These are phyloP conservation scores for Phlogophora meticulosa DNA, from an alignment of 2,888 invertebrate genomes.

Conservation along the genomic window DNA sequence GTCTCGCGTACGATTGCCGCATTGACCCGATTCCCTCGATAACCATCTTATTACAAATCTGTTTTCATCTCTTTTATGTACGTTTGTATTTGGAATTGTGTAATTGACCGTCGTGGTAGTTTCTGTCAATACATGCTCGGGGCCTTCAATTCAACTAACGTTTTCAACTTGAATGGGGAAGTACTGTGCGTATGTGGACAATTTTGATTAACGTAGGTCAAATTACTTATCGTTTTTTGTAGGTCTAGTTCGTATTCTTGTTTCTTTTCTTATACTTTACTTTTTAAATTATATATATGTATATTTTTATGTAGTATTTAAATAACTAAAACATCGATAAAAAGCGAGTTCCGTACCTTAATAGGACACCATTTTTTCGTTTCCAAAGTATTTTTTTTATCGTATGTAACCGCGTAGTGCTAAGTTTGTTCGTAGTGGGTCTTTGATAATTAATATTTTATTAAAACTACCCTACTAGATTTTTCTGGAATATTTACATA, in stretches of 20 bases:
- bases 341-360: too few relatives aligned
- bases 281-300: too few relatives aligned
- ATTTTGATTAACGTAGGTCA: conserved; percentile 6
- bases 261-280: too few relatives aligned
- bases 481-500: too few relatives aligned
- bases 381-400: too few relatives aligned
- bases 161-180: conserved; percentile 25
- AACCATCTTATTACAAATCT: conserved; percentile 44
- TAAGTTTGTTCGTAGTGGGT: too few relatives aligned
- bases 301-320: too few relatives aligned
- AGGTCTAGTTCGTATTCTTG: background rate
- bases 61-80: conserved; percentile 34
- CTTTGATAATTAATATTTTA: too few relatives aligned
- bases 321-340: too few relatives aligned
- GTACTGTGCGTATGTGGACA: background rate
- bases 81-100: conserved; percentile 18
- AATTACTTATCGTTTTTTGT: background rate
- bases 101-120: conserved; percentile 24
- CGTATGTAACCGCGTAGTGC: too few relatives aligned
- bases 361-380: too few relatives aligned
- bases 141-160: conserved; percentile 43
- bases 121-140: conserved; percentile 14
- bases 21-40: conserved; percentile 42
- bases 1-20: conserved; percentile 28
- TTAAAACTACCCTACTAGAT: too few relatives aligned